Base-by-base conservation (phyloP, 2,888 invertebrate species). In the Agonopterix subpropinquella region DNA sequence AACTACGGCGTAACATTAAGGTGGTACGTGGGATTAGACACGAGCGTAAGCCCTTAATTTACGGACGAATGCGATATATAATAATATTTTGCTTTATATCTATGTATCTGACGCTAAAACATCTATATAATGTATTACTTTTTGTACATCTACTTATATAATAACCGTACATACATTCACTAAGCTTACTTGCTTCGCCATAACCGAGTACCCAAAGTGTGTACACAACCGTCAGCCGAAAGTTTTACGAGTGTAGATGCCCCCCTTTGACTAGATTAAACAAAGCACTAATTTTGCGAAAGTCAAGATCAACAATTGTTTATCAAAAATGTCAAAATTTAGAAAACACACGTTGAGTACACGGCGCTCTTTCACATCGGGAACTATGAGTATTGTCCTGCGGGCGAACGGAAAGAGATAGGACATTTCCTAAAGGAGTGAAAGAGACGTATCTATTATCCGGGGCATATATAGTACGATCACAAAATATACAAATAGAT, bases 51-150 rank as follows among this genome's bases (percentile, higher is more conserved):
- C 87, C 84, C 88, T 87, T 87, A 87, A 77, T 78, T 81, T 82
- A 85, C 88, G 88, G 88, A 88, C 88, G 88, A 86, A 88, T 88
- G 87, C 88, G 83, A 86, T 87, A 87, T 87, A 87, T 86, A 87
- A 87, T 86, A 67, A 83, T 85, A 85, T 84, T 82, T 88, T 86
- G 86, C 85, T 83, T 87, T 87, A 87, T 83, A 87, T 79, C 86
- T 87, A 87, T 86, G 82, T 87, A 87, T 87, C 83, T 88, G 88
- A 87, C 87, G 83, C 88, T 88, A 88, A 81, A 88, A 88, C 88
- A 88, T 87, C 87, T 88, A 88, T 87, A 87, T 86, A 86, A 86
- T 86, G 87, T 86, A 85, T 87, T 88, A 87, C 81, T 86, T 88
- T 82, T 87, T 88, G 87, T 88, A 88, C 88, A 88, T 88, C 88